These are phyloP conservation scores for Distichodus sexfasciatus DNA, from an alignment of 2,797 vertebrate species.

Conservation along the genomic window DNA sequence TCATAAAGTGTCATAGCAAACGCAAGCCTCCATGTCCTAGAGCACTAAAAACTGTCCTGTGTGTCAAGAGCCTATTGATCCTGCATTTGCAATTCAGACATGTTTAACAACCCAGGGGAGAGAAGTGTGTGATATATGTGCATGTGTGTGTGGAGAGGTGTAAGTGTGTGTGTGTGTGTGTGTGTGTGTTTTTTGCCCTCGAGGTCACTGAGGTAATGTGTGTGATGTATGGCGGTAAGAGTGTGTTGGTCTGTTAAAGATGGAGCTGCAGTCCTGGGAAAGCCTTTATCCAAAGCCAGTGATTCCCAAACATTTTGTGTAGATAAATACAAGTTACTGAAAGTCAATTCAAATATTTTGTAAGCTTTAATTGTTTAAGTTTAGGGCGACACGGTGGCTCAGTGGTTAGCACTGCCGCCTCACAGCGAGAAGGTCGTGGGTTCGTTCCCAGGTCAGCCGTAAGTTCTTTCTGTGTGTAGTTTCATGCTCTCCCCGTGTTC, in stretches of 20 bases:
- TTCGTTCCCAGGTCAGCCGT: too few species aligned
- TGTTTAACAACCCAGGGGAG: neutral
- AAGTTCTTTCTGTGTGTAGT: too few species aligned
- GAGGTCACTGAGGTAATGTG: neutral
- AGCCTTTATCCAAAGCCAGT: too few species aligned
- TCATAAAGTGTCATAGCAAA: conserved; percentile 37
- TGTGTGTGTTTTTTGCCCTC: neutral
- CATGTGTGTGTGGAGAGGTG: too few species aligned
- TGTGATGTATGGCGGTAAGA: conserved; percentile 17
- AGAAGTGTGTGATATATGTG: neutral
- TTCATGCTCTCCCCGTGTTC: too few species aligned
- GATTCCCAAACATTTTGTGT: too few species aligned
- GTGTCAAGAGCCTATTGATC: conserved; percentile 17
- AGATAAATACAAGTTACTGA: too few species aligned
- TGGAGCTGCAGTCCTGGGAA: neutral
- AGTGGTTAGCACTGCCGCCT: too few species aligned
- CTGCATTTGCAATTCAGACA: neutral
- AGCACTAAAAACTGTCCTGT: conserved; percentile 23
- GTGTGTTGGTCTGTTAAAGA: conserved; percentile 7
- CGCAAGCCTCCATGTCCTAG: conserved; percentile 14
- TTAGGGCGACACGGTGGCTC: too few species aligned
- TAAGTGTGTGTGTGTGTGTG: neutral
- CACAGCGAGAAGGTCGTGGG: too few species aligned
- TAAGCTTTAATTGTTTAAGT: too few species aligned
- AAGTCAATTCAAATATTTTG: too few species aligned